Conservation (phyloP, 1,140 invertebrate species). For the Orius laevigatus region DNA sequence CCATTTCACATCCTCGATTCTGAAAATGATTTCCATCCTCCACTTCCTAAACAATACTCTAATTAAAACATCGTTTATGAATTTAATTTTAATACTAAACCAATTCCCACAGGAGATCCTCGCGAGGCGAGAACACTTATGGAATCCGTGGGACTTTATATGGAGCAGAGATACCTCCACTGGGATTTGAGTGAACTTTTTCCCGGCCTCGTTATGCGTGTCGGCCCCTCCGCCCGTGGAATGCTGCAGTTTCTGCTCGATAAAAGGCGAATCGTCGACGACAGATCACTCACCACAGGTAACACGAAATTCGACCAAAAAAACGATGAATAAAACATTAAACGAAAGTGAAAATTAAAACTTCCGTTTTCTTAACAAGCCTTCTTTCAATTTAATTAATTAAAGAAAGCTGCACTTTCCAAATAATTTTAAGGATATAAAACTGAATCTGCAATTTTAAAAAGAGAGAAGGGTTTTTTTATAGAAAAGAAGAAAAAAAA, state of each 20-base stretch:
- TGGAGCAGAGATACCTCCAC: slow-evolving; percentile 15
- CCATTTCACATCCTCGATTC: too few species aligned
- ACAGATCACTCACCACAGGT: slow-evolving; percentile 14
- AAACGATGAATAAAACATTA: background rate
- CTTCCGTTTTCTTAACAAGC: background rate
- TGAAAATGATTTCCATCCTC: too few species aligned
- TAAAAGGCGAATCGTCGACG: slow-evolving; percentile 7
- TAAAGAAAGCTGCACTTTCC: too few species aligned
- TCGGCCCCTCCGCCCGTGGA: slow-evolving; percentile 15
- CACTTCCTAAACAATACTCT: too few species aligned
- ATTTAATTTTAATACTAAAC: too few species aligned
- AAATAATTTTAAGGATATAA: too few species aligned
- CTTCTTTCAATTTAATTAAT: background rate
- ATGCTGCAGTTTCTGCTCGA: slow-evolving; percentile 17
- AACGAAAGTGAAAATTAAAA: background rate
- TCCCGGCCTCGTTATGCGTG: slow-evolving; percentile 18
- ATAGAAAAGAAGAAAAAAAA: too few species aligned
- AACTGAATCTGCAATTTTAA: too few species aligned
- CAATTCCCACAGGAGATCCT: background rate
- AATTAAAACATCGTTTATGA: too few species aligned
- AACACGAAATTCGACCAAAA: background rate
- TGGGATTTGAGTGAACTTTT: slow-evolving; percentile 17
- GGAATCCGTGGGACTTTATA: slow-evolving; percentile 15
- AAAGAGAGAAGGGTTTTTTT: too few species aligned
- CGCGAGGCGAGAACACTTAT: slow-evolving; percentile 14